Evolutionary conservation across 2,113 vertebrate species (phyloP).

Genomic region (Pollimyrus isidori): DNA sequence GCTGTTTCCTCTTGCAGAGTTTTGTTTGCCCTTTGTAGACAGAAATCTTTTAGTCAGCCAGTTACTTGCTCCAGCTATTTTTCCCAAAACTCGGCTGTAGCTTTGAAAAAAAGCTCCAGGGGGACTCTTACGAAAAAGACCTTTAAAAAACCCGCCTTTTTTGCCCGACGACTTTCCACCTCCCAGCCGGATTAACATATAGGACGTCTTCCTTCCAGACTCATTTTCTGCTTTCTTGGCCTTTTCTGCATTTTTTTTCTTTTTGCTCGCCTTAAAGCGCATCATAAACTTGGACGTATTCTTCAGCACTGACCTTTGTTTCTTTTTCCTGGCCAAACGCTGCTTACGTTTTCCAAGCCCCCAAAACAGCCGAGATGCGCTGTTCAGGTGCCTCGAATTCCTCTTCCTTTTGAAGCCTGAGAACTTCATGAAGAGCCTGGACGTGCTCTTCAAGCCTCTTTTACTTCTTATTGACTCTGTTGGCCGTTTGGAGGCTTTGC

Average conservation of each 20-base stretch:
- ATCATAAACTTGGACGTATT: conserved; percentile 89
- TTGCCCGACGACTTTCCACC: conserved; percentile 43
- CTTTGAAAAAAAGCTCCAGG: conserved; percentile 65
- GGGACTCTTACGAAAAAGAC: conserved; percentile 58
- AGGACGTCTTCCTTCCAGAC: conserved; percentile 61
- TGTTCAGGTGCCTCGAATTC: conserved; percentile 78
- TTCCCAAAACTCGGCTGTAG: conserved; percentile 69
- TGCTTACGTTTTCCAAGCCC: conserved; percentile 71
- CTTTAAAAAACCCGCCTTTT: conserved; percentile 61
- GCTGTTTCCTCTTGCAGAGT: conserved; percentile 32
- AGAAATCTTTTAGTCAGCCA: conserved; percentile 89
- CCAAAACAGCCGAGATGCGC: conserved; percentile 80
- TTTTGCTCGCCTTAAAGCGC: conserved; percentile 73
- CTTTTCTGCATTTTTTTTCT: conserved; percentile 59
- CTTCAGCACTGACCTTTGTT: conserved; percentile 77
- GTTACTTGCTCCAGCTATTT: conserved; percentile 75
- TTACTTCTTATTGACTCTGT: conserved; percentile 43
- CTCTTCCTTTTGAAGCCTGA: conserved; percentile 66
- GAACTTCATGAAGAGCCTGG: conserved; percentile 84
- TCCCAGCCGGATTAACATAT: conserved; percentile 68
- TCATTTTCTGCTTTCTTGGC: conserved; percentile 43
- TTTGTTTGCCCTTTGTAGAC: conserved; percentile 60
- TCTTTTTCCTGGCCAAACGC: conserved; percentile 63
- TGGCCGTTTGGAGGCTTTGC: conserved; percentile 34
- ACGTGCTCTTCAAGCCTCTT: conserved; percentile 79